Base-by-base conservation (phyloP, 1,140 invertebrate species). In the Tetramorium simillimum region DNA sequence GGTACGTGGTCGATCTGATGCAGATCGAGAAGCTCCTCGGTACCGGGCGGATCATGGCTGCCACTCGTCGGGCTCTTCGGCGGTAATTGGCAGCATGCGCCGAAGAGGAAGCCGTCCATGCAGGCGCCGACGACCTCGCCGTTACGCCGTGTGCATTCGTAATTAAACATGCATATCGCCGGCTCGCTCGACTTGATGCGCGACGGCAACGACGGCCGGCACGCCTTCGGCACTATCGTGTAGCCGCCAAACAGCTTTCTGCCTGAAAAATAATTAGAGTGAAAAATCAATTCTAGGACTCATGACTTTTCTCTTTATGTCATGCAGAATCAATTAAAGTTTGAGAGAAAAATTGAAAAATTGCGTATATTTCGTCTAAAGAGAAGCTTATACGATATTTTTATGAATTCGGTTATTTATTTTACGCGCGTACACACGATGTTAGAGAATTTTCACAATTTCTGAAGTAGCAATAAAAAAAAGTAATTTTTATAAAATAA, bases 161-260 rank as follows among this genome's bases (percentile, higher is more conserved):
- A 98, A 94, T 98, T 98, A 95, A 99, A 99, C 98, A 99, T 99
- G 94, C 98, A 99, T 91, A 98, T 97, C n/a, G 96, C 96, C n/a
- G 97, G 97, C 0, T 97, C 96, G 92, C 92, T 91, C 75, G 94
- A 91, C 89, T 92, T 95, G 82, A 93, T 92, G 87, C 91, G 92
- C 77, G 92, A 86, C 86, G 92, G 95, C 77, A 96, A 95, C 70
- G 95, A 94, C 92, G 97, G 96, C 75, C 96, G 96, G 92, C 98
- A 98, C 78, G 96, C 96, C 89, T 97, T 96, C 5, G 98, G 97
- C 62, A 97, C 97, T 96, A 98, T 98, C 92, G 97, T 96, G 93
- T 98, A 98, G 21, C 98, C 98, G 21, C 97, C 97, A 93, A 98
- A 98, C n/a, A 98, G 93, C 94, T 97, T 98, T 94, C 97, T 96